phyloP scores from a whole-genome alignment of 1,140 invertebrate genomes.

The Babylonia areolata region DNA sequence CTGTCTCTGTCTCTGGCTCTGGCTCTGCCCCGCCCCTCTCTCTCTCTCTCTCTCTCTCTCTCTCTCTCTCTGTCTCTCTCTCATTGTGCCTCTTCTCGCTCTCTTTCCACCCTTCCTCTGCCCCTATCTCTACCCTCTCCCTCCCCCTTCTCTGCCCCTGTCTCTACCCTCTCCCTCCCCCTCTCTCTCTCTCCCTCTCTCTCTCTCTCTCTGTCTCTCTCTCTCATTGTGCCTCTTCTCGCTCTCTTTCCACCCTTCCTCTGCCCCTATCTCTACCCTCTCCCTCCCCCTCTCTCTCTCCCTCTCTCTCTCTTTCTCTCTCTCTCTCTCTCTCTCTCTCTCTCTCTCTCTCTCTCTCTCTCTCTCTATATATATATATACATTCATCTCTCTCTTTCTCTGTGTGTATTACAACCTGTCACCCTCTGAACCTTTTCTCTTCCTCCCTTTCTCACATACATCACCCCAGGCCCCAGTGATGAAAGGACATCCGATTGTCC shows the following conservation, averaged over 20 bases:
- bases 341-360: not conserved
- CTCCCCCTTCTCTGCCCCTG: not conserved
- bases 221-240: not conserved
- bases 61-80: not conserved
- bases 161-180: not conserved
- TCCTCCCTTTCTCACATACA: not conserved
- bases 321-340: conserved; percentile 11
- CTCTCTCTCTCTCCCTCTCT: conserved; percentile 6
- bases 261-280: not conserved
- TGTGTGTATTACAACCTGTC: not conserved
- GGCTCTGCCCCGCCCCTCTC: not conserved
- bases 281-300: not conserved
- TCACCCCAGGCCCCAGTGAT: not conserved
- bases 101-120: no score
- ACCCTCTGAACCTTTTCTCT: not conserved
- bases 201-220: conserved; percentile 1
- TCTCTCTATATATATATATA: not conserved
- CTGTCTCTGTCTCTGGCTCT: not conserved
- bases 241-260: not conserved
- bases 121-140: no score
- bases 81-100: no score
- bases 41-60: conserved; percentile 10
- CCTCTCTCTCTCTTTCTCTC: not conserved
- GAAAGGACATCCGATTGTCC: not conserved
- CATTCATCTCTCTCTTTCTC: not conserved